phyloP scores from a whole-genome alignment of 92 coral and sea anemone species.

The Montipora capitata region DNA sequence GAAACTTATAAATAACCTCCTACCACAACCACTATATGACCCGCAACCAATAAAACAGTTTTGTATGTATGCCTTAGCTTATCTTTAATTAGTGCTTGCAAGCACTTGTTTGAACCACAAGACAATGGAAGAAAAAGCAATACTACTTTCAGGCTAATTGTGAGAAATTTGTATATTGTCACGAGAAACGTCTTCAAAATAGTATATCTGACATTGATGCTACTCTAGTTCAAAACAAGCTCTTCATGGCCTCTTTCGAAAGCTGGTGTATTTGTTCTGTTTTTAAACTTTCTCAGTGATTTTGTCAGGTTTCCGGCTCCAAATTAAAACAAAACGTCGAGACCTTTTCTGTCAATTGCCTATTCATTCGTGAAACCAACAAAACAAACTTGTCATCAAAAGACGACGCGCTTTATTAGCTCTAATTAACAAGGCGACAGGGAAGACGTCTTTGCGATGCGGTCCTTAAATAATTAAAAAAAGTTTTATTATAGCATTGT shows the following conservation, averaged over 20 bases:
- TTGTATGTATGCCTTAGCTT: neutral
- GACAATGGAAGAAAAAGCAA: constrained; percentile 30
- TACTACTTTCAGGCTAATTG: constrained; percentile 25
- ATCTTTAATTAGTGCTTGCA: constrained; percentile 16
- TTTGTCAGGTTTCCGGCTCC: neutral
- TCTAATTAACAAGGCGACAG: constrained; percentile 48
- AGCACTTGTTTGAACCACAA: constrained; percentile 29
- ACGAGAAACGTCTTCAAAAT: neutral
- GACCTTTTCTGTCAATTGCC: constrained; percentile 26
- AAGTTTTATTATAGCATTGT: neutral
- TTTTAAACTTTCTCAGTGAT: neutral
- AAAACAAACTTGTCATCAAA: constrained; percentile 46
- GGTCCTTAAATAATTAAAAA: constrained; percentile 34
- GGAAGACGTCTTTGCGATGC: constrained; percentile 5
- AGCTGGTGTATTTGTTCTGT: neutral
- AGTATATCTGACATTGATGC: neutral
- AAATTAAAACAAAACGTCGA: constrained; percentile 30
- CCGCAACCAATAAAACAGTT: constrained; percentile 7
- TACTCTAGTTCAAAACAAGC: neutral
- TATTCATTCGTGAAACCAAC: constrained; percentile 38
- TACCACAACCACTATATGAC: neutral
- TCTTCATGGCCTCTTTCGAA: neutral
- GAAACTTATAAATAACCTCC: neutral
- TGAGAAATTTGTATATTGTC: neutral
- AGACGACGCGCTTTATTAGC: constrained; percentile 40